Evolutionary conservation across 2,888 invertebrate species (phyloP), one percentile per base, ranked within the genome.

Genomic region (Noctua fimbriata): DNA sequence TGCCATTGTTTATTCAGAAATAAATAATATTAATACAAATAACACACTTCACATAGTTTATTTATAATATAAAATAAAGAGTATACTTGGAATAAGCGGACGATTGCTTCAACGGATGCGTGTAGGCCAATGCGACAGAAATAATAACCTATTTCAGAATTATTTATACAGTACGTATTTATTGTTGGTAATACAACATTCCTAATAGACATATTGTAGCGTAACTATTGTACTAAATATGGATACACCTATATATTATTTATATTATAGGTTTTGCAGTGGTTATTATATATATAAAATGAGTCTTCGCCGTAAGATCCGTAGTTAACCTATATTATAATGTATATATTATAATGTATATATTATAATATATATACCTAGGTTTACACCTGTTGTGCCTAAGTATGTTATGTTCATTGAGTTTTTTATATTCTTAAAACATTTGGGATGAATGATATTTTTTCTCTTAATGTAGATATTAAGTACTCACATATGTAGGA

Each of bases 111-210:
- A 24, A n/a, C 16, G 5, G 3, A 21, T 16, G 16, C 28, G 18
- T 21, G 55, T 79, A 63, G 55, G 79, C 84, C 66, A 41, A 79
- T 4, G n/a, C n/a, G 12, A 67, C 36, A 28, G 9, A 55, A 28
- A 16, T 47, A 58, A 36, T 21, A 36, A 44, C 24, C 18, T 32
- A 36, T 21, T n/a, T 49, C 6, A 47, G 2, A 58, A 41, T 65
- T 41, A 52, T 83, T 55, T 81, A 32, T 28, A 32, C 6, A 28
- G 9, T 36, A 24, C 7, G 10, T 65, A 70, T 69, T 69, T 32
- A 28, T 44, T 21, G 10, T 36, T 49, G 14, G 28, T 28, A 41
- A 28, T 24, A 47, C 18, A 7, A 10, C n/a, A 12, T 55, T 55
- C 10, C 41, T 75, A 21, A 47, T 58, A 32, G 18, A 58, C 2